phyloP scores from a whole-genome alignment of 1,140 invertebrate genomes.

The Bombus waltoni region DNA sequence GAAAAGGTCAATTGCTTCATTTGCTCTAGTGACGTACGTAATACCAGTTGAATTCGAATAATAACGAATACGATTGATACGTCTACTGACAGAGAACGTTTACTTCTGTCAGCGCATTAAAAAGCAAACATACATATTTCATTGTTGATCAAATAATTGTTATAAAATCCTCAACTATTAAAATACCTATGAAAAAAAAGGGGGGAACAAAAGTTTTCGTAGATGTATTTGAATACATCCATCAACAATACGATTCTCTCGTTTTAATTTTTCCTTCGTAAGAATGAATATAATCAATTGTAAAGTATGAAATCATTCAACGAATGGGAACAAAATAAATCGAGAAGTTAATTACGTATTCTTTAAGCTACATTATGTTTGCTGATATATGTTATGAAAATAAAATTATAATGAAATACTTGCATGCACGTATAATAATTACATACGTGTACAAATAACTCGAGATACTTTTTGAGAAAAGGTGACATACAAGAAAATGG shows the following conservation, averaged over 20 bases:
- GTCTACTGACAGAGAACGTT: background rate
- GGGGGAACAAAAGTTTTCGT: background rate
- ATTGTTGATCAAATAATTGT: background rate
- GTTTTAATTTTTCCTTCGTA: background rate
- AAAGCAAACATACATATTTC: background rate
- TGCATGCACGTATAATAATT: too few species aligned
- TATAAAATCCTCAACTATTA: background rate
- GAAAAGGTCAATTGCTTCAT: slow-evolving; percentile 45
- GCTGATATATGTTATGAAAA: too few species aligned
- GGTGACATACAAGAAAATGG: too few species aligned
- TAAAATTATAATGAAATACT: too few species aligned
- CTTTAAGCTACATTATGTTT: too few species aligned
- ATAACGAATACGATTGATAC: slow-evolving; percentile 21
- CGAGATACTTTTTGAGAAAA: too few species aligned
- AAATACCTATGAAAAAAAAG: background rate
- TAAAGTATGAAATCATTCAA: too few species aligned
- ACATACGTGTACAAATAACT: too few species aligned
- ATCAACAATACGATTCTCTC: background rate
- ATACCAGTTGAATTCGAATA: slow-evolving; percentile 28
- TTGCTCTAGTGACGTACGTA: slow-evolving; percentile 35
- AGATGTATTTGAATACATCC: background rate
- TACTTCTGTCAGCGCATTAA: background rate
- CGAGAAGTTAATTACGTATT: too few species aligned
- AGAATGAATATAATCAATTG: too few species aligned
- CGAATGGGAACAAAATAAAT: too few species aligned